Evolutionary conservation across 2,888 invertebrate genomes (phyloP), one percentile per base, ranked within the genome.

Genomic region (Chamaedrilus cognettii): DNA sequence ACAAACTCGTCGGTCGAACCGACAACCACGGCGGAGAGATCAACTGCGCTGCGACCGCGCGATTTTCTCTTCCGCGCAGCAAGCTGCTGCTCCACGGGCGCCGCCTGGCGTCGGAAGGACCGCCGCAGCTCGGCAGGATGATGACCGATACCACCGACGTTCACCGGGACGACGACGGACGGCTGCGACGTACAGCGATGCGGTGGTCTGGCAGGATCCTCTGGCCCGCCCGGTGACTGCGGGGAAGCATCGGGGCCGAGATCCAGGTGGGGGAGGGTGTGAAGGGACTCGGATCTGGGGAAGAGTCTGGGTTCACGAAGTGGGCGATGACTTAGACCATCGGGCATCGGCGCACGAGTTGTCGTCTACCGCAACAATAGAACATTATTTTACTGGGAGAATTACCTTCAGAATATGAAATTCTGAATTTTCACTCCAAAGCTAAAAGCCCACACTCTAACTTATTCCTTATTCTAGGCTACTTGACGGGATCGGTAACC

Each of bases 131-230:
- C 88, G 78, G 92, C 91, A 93, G 95, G 93, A 75, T 95, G 88
- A 87, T 96, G 96, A 82, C 90, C 89, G 79, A 88, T 88, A 63
- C 95, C 95, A 70, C 93, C 91, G 64, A 92, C 90, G 85, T 96
- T 94, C 78, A 96, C 93, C 69, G 91, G 89, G 70, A 96, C 91
- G 72, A 94, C 85, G 87, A 93, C 90, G 73, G 93, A 91, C 64
- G 92, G 92, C 58, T 75, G 76, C 5, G 76, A 75, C 49, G 70
- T 68, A 59, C 75, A 77, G 51, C 75, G 57, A 31, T 57, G 63
- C 26, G 33, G 57, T 3, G 33, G 15, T 26, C 64, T n/a, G 30
- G 61, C 30, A 32, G 57, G 7, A 26, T 33, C 30, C n/a, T n/a
- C n/a, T n/a, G n/a, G n/a, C n/a, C 62, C n/a, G 26, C 64, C 26